Conservation (phyloP, 2,888 invertebrate genomes). For the Labia minor region DNA sequence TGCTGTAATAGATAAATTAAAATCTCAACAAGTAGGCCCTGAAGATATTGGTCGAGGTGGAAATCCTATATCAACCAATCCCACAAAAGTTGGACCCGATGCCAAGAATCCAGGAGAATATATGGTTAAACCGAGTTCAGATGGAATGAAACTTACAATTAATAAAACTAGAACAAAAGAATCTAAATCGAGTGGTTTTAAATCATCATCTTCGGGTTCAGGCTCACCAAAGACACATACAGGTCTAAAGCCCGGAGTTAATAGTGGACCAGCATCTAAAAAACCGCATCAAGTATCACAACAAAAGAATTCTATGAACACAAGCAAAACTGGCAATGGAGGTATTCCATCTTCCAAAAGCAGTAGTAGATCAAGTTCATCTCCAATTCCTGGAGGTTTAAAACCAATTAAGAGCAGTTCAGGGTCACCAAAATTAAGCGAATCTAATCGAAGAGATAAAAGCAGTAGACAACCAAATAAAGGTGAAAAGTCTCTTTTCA, state of each 20-base stretch:
- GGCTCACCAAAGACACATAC: conserved; percentile 72
- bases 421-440: conserved; percentile 50
- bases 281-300: conserved; percentile 55
- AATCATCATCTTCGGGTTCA: conserved; percentile 33
- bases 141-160: conserved; percentile 83
- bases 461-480: conserved; percentile 49
- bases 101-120: conserved; percentile 63
- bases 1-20: conserved; percentile 78
- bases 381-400: conserved; percentile 26
- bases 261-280: conserved; percentile 75
- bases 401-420: conserved; percentile 31
- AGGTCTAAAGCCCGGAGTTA: conserved; percentile 73
- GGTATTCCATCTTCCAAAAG: conserved; percentile 25
- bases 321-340: conserved; percentile 20
- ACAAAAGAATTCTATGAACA: conserved; percentile 20
- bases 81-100: conserved; percentile 32
- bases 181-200: conserved; percentile 39
- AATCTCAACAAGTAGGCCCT: conserved; percentile 55
- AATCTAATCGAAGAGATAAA: conserved; percentile 51
- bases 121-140: conserved; percentile 79
- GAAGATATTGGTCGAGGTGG: conserved; percentile 34
- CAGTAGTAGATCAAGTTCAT: conserved; percentile 33
- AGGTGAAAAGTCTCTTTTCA: conserved; percentile 35
- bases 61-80: conserved; percentile 29
- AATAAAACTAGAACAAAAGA: conserved; percentile 77